Evolutionary conservation across 2,888 invertebrate species (phyloP), one percentile per base, ranked within the genome.

Genomic region (Polydrusus tereticollis): DNA sequence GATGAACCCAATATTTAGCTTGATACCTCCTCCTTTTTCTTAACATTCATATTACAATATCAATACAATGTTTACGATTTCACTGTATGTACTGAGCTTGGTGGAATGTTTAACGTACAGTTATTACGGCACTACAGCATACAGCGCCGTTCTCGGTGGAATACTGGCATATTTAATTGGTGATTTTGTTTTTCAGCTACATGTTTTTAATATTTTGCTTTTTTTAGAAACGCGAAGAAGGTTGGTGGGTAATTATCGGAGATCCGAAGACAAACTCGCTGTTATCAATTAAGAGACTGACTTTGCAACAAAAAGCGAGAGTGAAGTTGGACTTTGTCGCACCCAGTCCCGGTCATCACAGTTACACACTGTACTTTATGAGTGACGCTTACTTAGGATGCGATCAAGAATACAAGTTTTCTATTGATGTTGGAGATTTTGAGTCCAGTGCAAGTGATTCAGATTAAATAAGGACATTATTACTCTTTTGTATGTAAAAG

Each of bases 181-280:
- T n/a, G n/a, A n/a, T n/a, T n/a, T n/a, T n/a, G n/a, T n/a, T n/a
- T n/a, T n/a, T n/a, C n/a, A n/a, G 8, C 3, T 12, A 20, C 20
- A 20, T 20, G 6, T 4, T 26, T 2, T 21, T 4, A 2, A 26
- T 18, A 41, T 67, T 57, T 7, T 26, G 12, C 20, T 12, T 43
- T 23, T 29, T 10, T 47, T 60, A 95, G 90, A 95, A 95, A 90
- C 91, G 95, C 62, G 95, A 95, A 83, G 95, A 96, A 85, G 95
- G 95, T 60, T 95, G 95, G 95, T 99, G 99, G 99, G 96, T 99
- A 41, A 98, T 99, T 8, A 95, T 99, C 77, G 99, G 99, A 0
- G 98, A 99, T 83, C 95, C 97, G 0, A 95, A 95, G 83, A 90
- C 90, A 29, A 99, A 99, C 87, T 95, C 97, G 0, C 87, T 99